phyloP scores from a whole-genome alignment of 1,140 invertebrate species.

The Rhyacophila brunnea region DNA sequence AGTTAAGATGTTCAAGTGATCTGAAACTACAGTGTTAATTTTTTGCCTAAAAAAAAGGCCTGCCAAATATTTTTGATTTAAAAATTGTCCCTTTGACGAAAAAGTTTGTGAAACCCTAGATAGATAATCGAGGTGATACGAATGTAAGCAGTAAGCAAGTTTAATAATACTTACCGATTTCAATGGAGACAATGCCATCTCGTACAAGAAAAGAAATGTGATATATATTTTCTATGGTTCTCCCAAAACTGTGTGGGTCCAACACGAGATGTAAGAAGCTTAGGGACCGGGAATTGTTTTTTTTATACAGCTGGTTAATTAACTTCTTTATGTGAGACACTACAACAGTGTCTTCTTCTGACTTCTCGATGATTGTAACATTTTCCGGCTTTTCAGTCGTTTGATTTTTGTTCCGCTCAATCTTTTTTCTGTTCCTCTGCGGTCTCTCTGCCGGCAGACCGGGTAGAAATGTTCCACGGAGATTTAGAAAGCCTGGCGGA shows the following conservation, averaged over 20 bases:
- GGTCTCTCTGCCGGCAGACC: constrained; percentile 39
- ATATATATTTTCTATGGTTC: constrained; percentile 73
- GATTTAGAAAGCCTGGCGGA: constrained; percentile 39
- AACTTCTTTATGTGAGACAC: constrained; percentile 45
- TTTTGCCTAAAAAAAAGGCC: too few species aligned
- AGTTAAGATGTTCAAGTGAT: too few species aligned
- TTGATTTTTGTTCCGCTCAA: constrained; percentile 40
- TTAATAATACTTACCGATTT: constrained; percentile 50
- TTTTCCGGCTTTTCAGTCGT: constrained; percentile 39
- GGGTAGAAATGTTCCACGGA: constrained; percentile 50
- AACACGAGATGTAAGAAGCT: constrained; percentile 68
- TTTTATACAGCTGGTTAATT: constrained; percentile 43
- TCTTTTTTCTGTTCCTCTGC: constrained; percentile 38
- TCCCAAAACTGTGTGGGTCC: constrained; percentile 65
- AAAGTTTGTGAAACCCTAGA: too few species aligned
- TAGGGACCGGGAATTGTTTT: constrained; percentile 50
- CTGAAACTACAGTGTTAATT: too few species aligned
- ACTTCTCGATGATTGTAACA: constrained; percentile 43
- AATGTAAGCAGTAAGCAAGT: too few species aligned
- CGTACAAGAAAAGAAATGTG: constrained; percentile 68
- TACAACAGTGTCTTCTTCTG: constrained; percentile 48
- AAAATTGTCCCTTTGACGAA: too few species aligned
- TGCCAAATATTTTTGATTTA: too few species aligned
- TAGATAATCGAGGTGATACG: too few species aligned
- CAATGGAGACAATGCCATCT: constrained; percentile 55